Percentiles rank a stretch among this genome's conserved stretches.
Conservation (phyloP, 92 coral and sea anemone species). For the Bergia puertoricense region DNA sequence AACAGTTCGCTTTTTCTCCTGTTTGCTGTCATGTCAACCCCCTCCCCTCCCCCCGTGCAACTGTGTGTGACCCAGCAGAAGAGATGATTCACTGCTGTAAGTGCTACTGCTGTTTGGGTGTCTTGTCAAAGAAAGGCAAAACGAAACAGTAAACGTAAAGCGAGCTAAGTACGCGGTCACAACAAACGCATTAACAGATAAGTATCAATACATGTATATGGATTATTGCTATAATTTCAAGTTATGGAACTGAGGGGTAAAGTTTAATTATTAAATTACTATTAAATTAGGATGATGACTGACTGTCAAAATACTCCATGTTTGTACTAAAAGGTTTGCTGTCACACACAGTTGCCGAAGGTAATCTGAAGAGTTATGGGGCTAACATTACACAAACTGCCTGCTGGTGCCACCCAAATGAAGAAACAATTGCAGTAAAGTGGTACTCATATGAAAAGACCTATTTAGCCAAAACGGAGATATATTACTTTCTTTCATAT, state of each 20-base stretch:
- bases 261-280: not conserved
- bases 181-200: not conserved
- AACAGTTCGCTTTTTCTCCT: not conserved
- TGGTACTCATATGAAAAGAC: not conserved
- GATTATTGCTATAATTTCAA: not conserved
- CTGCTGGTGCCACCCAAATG: slow-evolving; percentile 16
- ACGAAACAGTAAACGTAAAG: not conserved
- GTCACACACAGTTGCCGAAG: slow-evolving; percentile 48
- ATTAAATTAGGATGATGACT: not conserved
- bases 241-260: not conserved
- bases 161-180: not conserved
- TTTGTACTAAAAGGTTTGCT: not conserved
- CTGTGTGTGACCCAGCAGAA: slow-evolving; percentile 40
- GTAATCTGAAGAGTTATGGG: not conserved
- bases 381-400: slow-evolving; percentile 10
- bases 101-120: not conserved
- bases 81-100: not conserved
- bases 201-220: not conserved
- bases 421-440: not conserved
- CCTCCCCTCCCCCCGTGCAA: slow-evolving; percentile 20
- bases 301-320: slow-evolving; percentile 23
- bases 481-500: not conserved
- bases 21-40: not conserved
- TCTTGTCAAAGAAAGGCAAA: not conserved
- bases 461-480: not conserved